Evolutionary conservation across 2,797 vertebrate species (phyloP).

Genomic region (Tympanoctomys barrerae): DNA sequence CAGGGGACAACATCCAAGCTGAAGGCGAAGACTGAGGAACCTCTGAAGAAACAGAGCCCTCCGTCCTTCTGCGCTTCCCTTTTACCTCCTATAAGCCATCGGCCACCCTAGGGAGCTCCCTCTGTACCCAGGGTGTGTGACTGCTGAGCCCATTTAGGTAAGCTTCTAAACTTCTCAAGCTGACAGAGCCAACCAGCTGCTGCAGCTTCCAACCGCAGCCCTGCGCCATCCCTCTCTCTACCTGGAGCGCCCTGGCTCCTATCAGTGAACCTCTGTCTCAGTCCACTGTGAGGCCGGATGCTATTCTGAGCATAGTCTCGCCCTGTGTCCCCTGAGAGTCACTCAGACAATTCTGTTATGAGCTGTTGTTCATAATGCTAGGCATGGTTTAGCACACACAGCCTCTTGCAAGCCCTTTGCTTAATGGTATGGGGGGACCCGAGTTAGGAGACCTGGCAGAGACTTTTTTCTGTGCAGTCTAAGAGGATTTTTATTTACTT

Average conservation of each 20-base stretch:
- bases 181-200: too few relatives aligned
- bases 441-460: background rate
- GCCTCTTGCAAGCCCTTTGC: background rate
- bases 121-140: too few relatives aligned
- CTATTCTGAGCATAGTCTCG: background rate
- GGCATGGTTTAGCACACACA: background rate
- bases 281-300: background rate
- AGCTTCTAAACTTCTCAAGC: too few relatives aligned
- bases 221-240: background rate
- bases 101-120: too few relatives aligned
- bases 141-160: too few relatives aligned
- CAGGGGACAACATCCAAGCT: too few relatives aligned
- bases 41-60: too few relatives aligned
- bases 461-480: background rate
- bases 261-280: background rate
- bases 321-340: background rate
- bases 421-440: background rate
- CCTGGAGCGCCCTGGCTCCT: background rate
- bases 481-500: slow-evolving; percentile 31
- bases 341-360: background rate
- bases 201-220: too few relatives aligned
- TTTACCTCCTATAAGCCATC: too few relatives aligned
- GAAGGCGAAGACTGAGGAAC: too few relatives aligned
- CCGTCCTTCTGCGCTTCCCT: too few relatives aligned
- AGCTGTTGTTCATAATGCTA: background rate